phyloP scores from a whole-genome alignment of 2,113 vertebrate species.

The Pipra filicauda region DNA sequence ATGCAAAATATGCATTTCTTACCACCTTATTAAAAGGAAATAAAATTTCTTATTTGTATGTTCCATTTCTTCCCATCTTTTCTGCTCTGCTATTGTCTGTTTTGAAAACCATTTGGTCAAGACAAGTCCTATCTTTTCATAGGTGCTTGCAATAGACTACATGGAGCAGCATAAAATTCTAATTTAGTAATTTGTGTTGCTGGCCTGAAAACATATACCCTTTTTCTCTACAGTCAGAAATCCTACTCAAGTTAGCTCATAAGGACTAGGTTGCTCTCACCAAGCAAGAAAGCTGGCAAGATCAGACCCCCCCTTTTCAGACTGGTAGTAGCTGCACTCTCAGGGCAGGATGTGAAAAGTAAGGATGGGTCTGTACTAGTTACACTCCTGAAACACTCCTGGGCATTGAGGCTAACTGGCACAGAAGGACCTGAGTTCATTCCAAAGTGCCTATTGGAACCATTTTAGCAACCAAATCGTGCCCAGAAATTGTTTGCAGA shows the following conservation, averaged over 20 bases:
- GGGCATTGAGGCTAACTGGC: slow-evolving; percentile 8
- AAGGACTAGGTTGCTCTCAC: neutral
- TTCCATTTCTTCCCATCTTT: neutral
- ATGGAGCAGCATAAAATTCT: neutral
- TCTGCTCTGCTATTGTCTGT: neutral
- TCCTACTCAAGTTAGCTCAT: neutral
- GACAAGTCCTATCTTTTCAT: neutral
- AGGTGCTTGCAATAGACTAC: neutral
- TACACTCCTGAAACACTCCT: slow-evolving; percentile 24
- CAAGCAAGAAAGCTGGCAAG: neutral
- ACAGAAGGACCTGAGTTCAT: neutral
- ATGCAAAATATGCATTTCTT: neutral
- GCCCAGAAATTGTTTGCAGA: slow-evolving; percentile 21
- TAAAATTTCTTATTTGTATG: neutral
- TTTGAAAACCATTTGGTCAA: neutral
- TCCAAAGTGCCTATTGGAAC: neutral
- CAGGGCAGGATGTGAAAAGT: neutral
- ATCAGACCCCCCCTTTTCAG: neutral
- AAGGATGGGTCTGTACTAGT: slow-evolving; percentile 20
- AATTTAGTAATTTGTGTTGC: neutral
- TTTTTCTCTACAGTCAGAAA: neutral
- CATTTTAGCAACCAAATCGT: neutral
- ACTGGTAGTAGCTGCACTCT: neutral
- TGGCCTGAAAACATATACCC: neutral
- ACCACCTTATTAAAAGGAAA: slow-evolving; percentile 1